Conservation (phyloP, 2,113 vertebrate species). For the Tragelaphus imberbis region DNA sequence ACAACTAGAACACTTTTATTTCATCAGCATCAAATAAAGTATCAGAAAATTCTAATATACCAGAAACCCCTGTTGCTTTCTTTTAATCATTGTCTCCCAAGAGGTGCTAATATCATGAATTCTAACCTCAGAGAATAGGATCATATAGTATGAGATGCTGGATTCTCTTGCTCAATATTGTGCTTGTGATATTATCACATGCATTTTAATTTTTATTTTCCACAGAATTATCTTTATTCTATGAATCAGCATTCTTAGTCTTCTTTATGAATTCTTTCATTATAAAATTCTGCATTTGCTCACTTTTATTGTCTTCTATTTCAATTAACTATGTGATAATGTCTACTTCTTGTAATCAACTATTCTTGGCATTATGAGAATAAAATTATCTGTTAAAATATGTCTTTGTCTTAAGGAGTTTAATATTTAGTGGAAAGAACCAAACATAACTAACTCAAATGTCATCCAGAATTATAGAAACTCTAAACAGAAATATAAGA, state of each 20-base stretch:
- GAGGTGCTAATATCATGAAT: not conserved
- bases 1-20: not conserved
- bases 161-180: not conserved
- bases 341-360: not conserved
- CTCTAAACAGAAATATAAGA: not conserved
- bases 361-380: not conserved
- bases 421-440: not conserved
- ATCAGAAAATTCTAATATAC: not conserved
- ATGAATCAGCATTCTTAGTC: not conserved
- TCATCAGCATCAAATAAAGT: not conserved
- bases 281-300: not conserved
- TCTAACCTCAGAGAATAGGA: not conserved
- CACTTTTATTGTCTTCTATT: not conserved
- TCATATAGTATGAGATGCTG: not conserved
- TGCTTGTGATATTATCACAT: not conserved
- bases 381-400: not conserved
- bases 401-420: not conserved
- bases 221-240: not conserved
- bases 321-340: not conserved
- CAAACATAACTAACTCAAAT: not conserved
- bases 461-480: not conserved
- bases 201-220: not conserved
- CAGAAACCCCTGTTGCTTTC: not conserved
- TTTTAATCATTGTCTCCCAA: not conserved
- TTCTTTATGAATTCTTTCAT: not conserved